phyloP scores from a whole-genome alignment of 1,140 invertebrate species.

The Helicoverpa armigera region DNA sequence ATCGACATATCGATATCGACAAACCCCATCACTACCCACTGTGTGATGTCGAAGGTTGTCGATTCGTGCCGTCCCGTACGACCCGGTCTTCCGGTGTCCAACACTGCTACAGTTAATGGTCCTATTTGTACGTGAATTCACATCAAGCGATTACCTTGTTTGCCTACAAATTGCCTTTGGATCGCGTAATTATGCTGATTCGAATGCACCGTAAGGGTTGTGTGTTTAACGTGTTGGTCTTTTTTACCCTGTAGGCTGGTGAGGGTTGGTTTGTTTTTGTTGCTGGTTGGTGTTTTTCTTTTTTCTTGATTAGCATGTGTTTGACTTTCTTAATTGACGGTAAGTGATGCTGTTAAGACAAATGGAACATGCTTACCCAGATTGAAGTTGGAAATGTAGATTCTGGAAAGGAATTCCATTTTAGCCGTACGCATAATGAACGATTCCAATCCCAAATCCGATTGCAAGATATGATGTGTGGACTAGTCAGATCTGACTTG shows the following conservation, averaged over 20 bases:
- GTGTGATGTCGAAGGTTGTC: conserved; percentile 81
- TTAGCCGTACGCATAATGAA: no score
- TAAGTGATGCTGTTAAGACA: no score
- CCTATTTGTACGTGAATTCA: conserved; percentile 52
- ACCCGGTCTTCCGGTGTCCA: conserved; percentile 73
- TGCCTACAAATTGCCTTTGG: conserved; percentile 44
- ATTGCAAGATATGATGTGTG: no score
- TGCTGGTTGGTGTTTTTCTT: background rate
- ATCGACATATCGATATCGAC: conserved; percentile 34
- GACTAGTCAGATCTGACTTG: no score
- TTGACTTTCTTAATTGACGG: no score
- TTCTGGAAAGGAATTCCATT: no score
- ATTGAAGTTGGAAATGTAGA: no score
- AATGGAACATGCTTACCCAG: no score
- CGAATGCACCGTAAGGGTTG: conserved; percentile 21
- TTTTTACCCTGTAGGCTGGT: background rate
- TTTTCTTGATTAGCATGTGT: background rate
- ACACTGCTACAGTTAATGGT: conserved; percentile 55
- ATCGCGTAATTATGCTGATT: conserved; percentile 41
- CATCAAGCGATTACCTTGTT: conserved; percentile 49
- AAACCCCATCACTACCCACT: conserved; percentile 61
- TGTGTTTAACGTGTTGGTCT: background rate
- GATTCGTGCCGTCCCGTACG: conserved; percentile 56
- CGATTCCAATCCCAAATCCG: no score
- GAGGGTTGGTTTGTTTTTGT: background rate